Base-by-base conservation (phyloP, 1,140 invertebrate genomes). In the Heliconius himera region DNA sequence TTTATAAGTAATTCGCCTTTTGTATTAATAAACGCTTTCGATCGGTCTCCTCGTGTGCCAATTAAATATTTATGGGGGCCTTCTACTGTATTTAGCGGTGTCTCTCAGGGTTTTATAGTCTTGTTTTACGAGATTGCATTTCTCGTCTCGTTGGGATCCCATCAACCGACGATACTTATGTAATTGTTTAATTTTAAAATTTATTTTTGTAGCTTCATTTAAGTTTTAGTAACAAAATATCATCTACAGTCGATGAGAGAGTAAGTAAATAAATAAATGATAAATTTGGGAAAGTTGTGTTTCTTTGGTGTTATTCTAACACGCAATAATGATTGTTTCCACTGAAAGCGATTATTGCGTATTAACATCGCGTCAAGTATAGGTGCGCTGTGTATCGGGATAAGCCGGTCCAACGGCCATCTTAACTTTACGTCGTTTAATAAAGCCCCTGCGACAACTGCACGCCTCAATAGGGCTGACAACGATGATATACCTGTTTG, bases 361-460 rank as follows among this genome's bases (percentile, higher is more conserved):
- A 91, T 88, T 90, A 88, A 88, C 79, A 79, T 77, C 82, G 87
- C 88, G 85, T 85, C 83, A 85, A 85, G 85, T 84, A 36, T 36
- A 90, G 90, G 89, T 81, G 88, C 86, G 82, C 80, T 76, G 85
- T 86, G 88, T 90, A 90, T 90, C 90, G 90, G 90, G 90, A 89
- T 91, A 93, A 94, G 88, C 91, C 91, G 91, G 91, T 94, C 91
- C 87, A 87, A 92, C 91, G 89, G 89, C 90, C 89, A 91, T 91
- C 91, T 92, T 92, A 89, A 86, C 87, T 89, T 90, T 90, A 84
- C 86, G 88, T 90, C 88, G 87, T 93, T 93, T 94, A 93, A 92
- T 94, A 92, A 92, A 92, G 89, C 86, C 85, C 88, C 87, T 85
- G 88, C 88, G 91, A 93, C 91, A 93, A 93, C 91, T 88, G 85